Evolutionary conservation across 2,113 vertebrate genomes (phyloP).

Genomic region (Misgurnus mizolepis): DNA sequence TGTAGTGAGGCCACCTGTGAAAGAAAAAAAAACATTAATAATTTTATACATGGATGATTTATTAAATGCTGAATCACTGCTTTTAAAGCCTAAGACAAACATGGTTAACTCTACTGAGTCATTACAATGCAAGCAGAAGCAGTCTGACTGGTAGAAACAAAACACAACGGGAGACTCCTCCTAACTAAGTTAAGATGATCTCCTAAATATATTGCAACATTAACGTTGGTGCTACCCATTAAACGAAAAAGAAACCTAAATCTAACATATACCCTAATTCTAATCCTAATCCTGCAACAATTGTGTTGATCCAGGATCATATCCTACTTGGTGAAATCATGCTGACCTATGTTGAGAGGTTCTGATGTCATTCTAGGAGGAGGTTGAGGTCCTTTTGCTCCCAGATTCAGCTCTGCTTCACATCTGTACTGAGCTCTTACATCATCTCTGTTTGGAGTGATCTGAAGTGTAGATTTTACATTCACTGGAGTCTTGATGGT

Average conservation of each 20-base stretch:
- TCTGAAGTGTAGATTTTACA: constrained; percentile 39
- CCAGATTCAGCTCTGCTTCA: constrained; percentile 41
- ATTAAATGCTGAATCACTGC: background rate
- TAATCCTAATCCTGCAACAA: no score
- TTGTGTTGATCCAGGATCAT: no score
- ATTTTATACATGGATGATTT: constrained; percentile 19
- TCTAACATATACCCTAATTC: no score
- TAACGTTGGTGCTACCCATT: no score
- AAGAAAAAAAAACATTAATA: constrained; percentile 48
- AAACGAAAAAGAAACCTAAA: no score
- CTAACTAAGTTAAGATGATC: no score
- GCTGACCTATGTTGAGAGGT: no score
- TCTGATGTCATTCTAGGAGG: constrained; percentile 6
- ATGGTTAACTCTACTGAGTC: background rate
- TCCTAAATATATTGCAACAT: no score
- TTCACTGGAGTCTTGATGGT: background rate
- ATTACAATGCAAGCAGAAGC: background rate
- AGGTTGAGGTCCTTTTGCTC: background rate
- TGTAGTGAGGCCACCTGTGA: constrained; percentile 58
- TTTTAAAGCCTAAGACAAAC: background rate
- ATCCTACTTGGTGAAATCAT: no score
- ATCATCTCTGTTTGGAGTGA: constrained; percentile 52
- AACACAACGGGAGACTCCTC: background rate
- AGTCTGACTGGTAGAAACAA: background rate
- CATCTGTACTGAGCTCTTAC: constrained; percentile 62